A percentile compares a stretch with the other conserved stretches of the same genome.
phyloP scores from a whole-genome alignment of 2,113 vertebrate species.

The Malurus melanocephalus region DNA sequence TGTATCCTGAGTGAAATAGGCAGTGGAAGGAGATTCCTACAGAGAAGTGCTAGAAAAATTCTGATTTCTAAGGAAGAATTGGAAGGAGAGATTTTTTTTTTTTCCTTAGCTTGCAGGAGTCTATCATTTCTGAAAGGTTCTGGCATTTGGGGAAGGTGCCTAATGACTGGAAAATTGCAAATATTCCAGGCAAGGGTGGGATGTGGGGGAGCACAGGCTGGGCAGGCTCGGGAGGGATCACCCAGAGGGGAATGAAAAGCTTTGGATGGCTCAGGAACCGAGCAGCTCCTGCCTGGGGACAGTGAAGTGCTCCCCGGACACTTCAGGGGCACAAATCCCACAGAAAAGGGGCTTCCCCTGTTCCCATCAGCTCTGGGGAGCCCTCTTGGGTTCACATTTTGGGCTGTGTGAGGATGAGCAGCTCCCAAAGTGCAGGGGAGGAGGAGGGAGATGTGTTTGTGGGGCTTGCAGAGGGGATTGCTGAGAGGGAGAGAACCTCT shows the following conservation, averaged over 20 bases:
- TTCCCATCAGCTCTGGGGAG: not conserved
- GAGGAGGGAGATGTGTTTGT: not conserved
- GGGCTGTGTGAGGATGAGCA: fast-evolving
- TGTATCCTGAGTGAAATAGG: not conserved
- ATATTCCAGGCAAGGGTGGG: not conserved
- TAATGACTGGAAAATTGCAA: not conserved
- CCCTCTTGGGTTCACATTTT: not conserved
- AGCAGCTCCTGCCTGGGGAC: not conserved
- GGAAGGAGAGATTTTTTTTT: not conserved
- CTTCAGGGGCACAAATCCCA: not conserved
- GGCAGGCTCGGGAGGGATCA: not conserved
- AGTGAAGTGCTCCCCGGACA: not conserved
- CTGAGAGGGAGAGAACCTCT: not conserved
- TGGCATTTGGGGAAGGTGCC: not conserved
- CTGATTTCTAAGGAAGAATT: not conserved
- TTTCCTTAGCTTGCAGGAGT: not conserved
- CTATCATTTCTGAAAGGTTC: not conserved
- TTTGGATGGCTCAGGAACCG: not conserved
- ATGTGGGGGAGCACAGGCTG: not conserved
- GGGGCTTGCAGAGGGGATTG: not conserved
- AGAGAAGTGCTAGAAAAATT: not conserved
- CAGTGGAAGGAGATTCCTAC: not conserved
- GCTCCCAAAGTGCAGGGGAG: not conserved
- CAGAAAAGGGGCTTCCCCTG: not conserved
- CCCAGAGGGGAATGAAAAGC: not conserved